Evolutionary conservation across 2,113 vertebrate species (phyloP).

Genomic region (Pseudonaja textilis): DNA sequence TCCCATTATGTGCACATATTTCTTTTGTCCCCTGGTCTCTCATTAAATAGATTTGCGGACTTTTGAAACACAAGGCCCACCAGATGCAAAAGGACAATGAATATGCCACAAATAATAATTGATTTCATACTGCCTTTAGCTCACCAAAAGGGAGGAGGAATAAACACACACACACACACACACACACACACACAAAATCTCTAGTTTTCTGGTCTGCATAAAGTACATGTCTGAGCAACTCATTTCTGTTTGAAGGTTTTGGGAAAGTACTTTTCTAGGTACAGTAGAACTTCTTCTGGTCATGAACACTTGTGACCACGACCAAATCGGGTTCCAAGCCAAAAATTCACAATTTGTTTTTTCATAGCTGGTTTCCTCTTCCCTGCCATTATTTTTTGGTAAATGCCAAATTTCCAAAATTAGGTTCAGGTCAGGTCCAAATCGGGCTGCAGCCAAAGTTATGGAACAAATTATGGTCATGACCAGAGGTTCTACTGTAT

Average conservation of each 20-base stretch:
- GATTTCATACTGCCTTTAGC: neutral
- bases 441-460: too few relatives aligned
- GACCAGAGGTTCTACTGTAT: too few relatives aligned
- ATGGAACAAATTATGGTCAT: too few relatives aligned
- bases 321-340: too few relatives aligned
- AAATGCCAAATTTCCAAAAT: too few relatives aligned
- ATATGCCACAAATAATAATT: neutral
- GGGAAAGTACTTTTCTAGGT: neutral
- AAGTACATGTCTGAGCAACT: neutral
- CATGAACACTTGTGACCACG: too few relatives aligned
- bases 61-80: neutral
- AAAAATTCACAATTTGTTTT: too few relatives aligned
- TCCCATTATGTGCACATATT: neutral
- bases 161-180: neutral
- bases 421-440: too few relatives aligned
- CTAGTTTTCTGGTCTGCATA: neutral
- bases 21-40: neutral
- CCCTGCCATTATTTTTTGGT: too few relatives aligned
- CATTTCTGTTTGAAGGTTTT: neutral
- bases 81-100: neutral
- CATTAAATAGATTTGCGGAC: neutral
- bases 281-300: too few relatives aligned
- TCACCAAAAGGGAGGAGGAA: neutral
- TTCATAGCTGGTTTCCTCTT: too few relatives aligned
- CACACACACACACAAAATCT: neutral